These are phyloP conservation scores for Hyperoplus immaculatus DNA, from an alignment of 2,797 vertebrate genomes.

Conservation along the genomic window DNA sequence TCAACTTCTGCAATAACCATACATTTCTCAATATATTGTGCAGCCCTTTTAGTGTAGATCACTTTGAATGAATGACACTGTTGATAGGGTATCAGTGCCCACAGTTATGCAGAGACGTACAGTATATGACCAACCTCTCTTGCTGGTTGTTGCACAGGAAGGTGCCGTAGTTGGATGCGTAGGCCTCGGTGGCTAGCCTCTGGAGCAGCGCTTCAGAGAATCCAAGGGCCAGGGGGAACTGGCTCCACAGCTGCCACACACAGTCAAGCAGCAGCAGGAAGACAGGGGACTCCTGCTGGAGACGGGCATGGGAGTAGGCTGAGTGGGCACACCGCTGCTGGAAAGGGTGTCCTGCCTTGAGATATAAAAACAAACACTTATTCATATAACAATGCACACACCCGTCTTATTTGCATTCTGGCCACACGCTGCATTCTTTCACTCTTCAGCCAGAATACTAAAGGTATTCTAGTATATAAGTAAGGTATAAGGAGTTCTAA, in stretches of 20 bases:
- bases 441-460: too few relatives aligned
- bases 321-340: constrained; percentile 88
- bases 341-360: constrained; percentile 91
- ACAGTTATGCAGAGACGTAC: too few relatives aligned
- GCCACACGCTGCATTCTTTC: too few relatives aligned
- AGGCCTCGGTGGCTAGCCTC: constrained; percentile 86
- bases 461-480: too few relatives aligned
- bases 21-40: too few relatives aligned
- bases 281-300: constrained; percentile 88
- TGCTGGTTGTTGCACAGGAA: constrained; percentile 92
- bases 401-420: neutral
- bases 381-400: neutral
- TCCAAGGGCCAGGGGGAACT: constrained; percentile 91
- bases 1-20: neutral
- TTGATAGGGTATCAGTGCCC: neutral
- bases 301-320: constrained; percentile 85
- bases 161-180: constrained; percentile 90
- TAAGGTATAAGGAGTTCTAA: too few relatives aligned
- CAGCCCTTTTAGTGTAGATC: too few relatives aligned
- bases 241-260: constrained; percentile 90
- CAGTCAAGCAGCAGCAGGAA: constrained; percentile 94
- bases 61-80: neutral
- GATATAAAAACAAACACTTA: neutral
- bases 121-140: constrained; percentile 83
- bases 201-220: constrained; percentile 90